Evolutionary conservation across 2,113 vertebrate genomes (phyloP).

Genomic region (Excalfactoria chinensis): DNA sequence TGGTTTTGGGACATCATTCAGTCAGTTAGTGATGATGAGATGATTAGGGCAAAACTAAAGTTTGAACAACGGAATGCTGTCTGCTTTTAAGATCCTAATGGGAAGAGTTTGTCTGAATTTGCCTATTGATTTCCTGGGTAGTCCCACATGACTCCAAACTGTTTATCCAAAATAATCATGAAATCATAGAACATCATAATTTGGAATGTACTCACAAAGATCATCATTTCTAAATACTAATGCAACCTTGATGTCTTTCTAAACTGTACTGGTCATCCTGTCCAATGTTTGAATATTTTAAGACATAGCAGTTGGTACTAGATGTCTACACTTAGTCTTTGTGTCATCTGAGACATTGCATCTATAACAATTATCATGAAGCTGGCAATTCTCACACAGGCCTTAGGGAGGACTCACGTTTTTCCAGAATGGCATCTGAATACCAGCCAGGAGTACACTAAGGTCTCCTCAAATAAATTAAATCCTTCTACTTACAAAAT

Average conservation of each 20-base stretch:
- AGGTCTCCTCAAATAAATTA: not conserved
- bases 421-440: not conserved
- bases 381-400: not conserved
- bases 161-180: not conserved
- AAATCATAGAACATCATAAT: not conserved
- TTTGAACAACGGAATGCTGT: not conserved
- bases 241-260: not conserved
- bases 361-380: not conserved
- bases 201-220: not conserved
- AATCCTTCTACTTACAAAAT: not conserved
- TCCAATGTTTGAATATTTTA: constrained; percentile 21
- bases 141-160: not conserved
- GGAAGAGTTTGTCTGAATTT: not conserved
- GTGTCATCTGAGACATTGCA: not conserved
- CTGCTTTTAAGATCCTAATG: not conserved
- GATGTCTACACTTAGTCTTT: not conserved
- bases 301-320: constrained; percentile 42
- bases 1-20: not conserved
- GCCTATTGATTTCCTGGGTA: not conserved
- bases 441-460: not conserved
- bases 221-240: not conserved
- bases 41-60: not conserved
- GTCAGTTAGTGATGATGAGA: not conserved
- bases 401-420: not conserved
- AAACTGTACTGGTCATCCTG: not conserved